A percentile compares a stretch with the other conserved stretches of the same genome.
Evolutionary conservation across 92 coral and sea anemone genomes (phyloP).

Genomic region (Zoanthus gigantus): DNA sequence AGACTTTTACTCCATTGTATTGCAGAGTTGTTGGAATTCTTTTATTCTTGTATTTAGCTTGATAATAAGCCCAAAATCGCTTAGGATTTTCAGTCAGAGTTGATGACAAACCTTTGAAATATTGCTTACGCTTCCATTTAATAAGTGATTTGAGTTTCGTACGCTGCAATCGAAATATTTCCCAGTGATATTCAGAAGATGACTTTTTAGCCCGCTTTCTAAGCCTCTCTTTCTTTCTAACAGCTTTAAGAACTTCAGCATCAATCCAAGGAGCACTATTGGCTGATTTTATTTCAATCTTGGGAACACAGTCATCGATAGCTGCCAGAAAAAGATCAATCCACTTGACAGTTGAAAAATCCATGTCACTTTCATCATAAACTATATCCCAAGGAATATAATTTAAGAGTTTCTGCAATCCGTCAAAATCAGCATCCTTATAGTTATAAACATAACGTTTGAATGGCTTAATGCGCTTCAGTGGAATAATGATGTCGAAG

Average conservation of each 20-base stretch:
- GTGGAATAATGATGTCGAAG: constrained; percentile 19
- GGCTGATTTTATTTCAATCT: constrained; percentile 42
- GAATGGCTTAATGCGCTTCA: constrained; percentile 16
- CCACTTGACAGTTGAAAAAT: constrained; percentile 14
- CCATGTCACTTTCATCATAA: constrained; percentile 6
- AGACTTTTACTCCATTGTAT: too few relatives aligned
- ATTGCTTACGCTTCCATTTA: constrained; percentile 47
- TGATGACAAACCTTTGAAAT: constrained; percentile 53
- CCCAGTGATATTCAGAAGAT: constrained; percentile 50
- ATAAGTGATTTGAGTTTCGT: constrained; percentile 57
- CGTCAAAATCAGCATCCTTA: constrained; percentile 23
- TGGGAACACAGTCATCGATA: constrained; percentile 40
- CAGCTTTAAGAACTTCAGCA: constrained; percentile 56
- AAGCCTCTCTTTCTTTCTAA: constrained; percentile 33
- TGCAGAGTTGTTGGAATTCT: background rate
- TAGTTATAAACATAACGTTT: constrained; percentile 14
- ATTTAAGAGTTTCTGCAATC: background rate
- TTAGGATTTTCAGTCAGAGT: background rate
- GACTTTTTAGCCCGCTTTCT: constrained; percentile 44
- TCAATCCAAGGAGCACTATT: constrained; percentile 56
- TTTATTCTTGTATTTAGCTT: constrained; percentile 54
- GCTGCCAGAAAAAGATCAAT: constrained; percentile 19
- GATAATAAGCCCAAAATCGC: constrained; percentile 66
- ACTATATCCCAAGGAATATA: constrained; percentile 19
- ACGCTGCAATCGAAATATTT: constrained; percentile 29